Conservation (phyloP, 2,797 vertebrate species). For the Gallirallus australis region DNA sequence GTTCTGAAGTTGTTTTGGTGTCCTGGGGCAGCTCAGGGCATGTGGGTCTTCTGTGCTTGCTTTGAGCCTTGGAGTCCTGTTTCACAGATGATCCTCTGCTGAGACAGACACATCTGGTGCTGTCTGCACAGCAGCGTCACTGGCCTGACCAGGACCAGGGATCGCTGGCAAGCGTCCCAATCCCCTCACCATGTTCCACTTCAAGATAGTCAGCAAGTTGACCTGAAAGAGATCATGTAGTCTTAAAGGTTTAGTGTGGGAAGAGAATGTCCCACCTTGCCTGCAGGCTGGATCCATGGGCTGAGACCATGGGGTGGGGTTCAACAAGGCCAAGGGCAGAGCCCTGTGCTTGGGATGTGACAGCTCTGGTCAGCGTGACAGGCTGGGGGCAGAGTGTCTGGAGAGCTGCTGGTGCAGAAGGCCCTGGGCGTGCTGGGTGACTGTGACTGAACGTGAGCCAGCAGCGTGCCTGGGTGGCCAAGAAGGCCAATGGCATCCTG, state of each 20-base stretch:
- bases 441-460: too few relatives aligned
- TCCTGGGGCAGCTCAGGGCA: not conserved
- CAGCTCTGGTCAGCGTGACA: too few relatives aligned
- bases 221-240: not conserved
- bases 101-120: accelerated
- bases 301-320: too few relatives aligned
- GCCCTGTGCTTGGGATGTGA: too few relatives aligned
- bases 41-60: not conserved
- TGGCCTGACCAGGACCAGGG: not conserved
- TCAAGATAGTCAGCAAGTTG: not conserved
- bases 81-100: not conserved
- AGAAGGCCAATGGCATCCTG: too few relatives aligned
- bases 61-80: not conserved
- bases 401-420: too few relatives aligned
- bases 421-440: too few relatives aligned
- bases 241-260: accelerated
- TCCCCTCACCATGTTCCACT: accelerated
- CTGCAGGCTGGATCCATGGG: not conserved
- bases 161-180: not conserved
- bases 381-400: too few relatives aligned
- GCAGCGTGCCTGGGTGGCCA: too few relatives aligned
- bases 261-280: not conserved
- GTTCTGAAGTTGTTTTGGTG: not conserved
- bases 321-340: too few relatives aligned
- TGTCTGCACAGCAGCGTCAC: accelerated